These are phyloP conservation scores for Gallinago undulata DNA, from an alignment of 2,113 vertebrate genomes.

Conservation along the genomic window DNA sequence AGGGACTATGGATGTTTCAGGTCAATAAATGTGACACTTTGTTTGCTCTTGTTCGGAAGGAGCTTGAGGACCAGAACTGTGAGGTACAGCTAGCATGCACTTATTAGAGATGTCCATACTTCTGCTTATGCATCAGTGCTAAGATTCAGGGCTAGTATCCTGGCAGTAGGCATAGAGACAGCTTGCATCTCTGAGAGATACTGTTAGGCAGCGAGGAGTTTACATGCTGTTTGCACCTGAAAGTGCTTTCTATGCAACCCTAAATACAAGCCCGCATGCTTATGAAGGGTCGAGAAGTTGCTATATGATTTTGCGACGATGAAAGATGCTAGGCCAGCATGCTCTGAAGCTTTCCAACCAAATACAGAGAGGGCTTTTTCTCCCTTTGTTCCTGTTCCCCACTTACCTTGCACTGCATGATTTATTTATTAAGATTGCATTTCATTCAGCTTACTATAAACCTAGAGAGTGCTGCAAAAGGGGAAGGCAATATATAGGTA, in stretches of 20 bases:
- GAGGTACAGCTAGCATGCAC: neutral
- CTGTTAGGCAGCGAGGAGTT: neutral
- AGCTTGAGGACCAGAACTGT: neutral
- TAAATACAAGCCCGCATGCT: neutral
- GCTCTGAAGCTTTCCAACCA: neutral
- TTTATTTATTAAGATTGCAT: slow-evolving; percentile 1
- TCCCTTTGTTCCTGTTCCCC: neutral
- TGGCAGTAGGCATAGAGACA: neutral
- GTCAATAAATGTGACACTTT: neutral
- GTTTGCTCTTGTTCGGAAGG: neutral
- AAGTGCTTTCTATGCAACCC: neutral
- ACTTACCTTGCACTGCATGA: neutral
- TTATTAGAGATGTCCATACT: neutral
- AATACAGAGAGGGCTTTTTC: neutral
- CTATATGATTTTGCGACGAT: neutral
- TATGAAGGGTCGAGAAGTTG: neutral
- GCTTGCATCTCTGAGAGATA: neutral
- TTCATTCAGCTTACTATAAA: neutral
- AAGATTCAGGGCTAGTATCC: neutral
- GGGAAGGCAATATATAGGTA: neutral
- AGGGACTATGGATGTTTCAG: neutral
- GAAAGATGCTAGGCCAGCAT: neutral
- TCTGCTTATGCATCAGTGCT: neutral
- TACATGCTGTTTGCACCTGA: neutral
- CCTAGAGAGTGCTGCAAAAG: neutral